Percentiles rank a stretch among this genome's conserved stretches.
Evolutionary conservation across 2,888 invertebrate species (phyloP).

Genomic region (Callyntrura sp.): DNA sequence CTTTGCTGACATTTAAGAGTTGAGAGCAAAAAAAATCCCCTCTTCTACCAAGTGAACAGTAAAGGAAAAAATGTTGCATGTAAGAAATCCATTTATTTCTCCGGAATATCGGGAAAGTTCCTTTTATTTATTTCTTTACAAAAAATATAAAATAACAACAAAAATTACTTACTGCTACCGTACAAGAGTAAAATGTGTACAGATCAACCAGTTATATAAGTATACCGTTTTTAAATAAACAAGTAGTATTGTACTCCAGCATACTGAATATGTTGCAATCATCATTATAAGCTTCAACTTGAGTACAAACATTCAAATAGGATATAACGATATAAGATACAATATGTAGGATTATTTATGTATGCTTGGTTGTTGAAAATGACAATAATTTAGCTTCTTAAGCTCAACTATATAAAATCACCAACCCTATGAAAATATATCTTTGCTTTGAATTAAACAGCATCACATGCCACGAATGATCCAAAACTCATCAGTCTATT

Average conservation of each 20-base stretch:
- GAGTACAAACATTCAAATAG: background rate
- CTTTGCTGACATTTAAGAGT: too few species aligned
- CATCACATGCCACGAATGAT: background rate
- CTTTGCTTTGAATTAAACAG: background rate
- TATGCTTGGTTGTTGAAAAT: background rate
- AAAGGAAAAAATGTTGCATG: background rate
- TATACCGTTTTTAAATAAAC: slow-evolving; percentile 53
- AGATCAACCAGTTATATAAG: slow-evolving; percentile 24
- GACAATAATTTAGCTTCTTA: slow-evolving; percentile 26
- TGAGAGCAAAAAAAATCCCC: too few species aligned
- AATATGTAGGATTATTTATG: background rate
- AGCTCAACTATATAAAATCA: slow-evolving; percentile 24
- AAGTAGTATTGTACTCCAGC: slow-evolving; percentile 7
- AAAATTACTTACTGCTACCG: background rate
- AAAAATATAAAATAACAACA: slow-evolving; percentile 9
- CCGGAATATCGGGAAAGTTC: background rate
- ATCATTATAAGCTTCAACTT: slow-evolving; percentile 5
- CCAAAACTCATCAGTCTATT: slow-evolving; percentile 35
- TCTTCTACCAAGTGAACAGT: too few species aligned
- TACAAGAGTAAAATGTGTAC: background rate
- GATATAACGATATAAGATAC: background rate
- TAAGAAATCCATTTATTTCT: background rate
- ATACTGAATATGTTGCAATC: background rate
- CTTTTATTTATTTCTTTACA: slow-evolving; percentile 2
- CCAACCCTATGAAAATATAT: background rate